Percentiles rank a stretch among this genome's conserved stretches.
phyloP scores from a whole-genome alignment of 1,140 invertebrate species.

The Phocides pigmalion region DNA sequence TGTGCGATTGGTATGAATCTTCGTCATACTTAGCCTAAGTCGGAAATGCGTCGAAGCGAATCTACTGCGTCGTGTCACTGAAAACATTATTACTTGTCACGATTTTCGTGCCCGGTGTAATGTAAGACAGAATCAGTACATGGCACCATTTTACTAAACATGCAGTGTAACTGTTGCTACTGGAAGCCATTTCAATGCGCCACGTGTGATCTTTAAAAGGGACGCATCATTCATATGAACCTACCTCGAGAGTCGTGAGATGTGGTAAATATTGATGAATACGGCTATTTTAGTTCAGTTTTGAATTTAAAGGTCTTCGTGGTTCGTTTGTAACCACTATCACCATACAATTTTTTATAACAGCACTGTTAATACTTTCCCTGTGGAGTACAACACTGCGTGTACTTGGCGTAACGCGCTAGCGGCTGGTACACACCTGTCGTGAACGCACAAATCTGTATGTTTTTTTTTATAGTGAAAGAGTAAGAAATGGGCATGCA shows the following conservation, averaged over 20 bases:
- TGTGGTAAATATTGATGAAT: conserved; percentile 23
- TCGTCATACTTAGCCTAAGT: not conserved
- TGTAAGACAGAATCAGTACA: conserved; percentile 50
- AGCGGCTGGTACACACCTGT: too few species aligned
- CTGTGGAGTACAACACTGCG: too few species aligned
- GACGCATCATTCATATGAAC: conserved; percentile 17
- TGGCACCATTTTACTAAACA: conserved; percentile 24
- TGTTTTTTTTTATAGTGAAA: too few species aligned
- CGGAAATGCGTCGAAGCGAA: not conserved
- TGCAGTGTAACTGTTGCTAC: conserved; percentile 14
- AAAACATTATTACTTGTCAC: conserved; percentile 61
- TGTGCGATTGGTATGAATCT: conserved; percentile 20
- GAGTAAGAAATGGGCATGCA: too few species aligned
- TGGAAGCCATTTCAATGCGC: conserved; percentile 32
- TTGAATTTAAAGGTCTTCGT: too few species aligned
- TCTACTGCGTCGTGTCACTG: conserved; percentile 19
- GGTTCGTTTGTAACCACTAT: too few species aligned
- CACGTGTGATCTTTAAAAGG: conserved; percentile 35
- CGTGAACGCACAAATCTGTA: too few species aligned
- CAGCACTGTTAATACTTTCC: too few species aligned
- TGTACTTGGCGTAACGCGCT: too few species aligned
- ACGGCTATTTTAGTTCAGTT: not conserved
- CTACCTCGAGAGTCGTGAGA: conserved; percentile 7
- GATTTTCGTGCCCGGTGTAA: conserved; percentile 53
- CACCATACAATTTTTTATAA: too few species aligned